Evolutionary conservation across 2,113 vertebrate genomes (phyloP), one percentile per base, ranked within the genome.

Genomic region (Gallinago jamesoni): DNA sequence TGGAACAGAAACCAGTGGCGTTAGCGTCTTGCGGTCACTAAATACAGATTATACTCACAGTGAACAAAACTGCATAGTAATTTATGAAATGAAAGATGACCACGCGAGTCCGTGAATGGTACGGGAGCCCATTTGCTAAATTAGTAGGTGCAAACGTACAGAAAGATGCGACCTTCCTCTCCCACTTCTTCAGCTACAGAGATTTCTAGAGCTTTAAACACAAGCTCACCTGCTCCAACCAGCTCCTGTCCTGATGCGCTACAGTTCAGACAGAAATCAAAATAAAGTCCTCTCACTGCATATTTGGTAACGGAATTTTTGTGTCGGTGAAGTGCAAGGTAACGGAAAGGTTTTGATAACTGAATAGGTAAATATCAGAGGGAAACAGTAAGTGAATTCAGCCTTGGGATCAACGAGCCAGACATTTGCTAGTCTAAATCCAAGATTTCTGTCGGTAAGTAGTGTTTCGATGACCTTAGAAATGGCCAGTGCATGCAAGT

Each of bases 31-130:
- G 96, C 84, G 8, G 94, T 98, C 97, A 98, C 97, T 97, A 98
- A 96, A 96, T 98, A 95, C 74, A 95, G 94, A 96, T 96, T 93
- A 97, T 97, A 96, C 93, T 98, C 98, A 98, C 97, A 98, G 98
- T 98, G 98, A 98, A 97, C 96, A 96, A 97, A 97, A 97, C 98
- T 98, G 98, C 98, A 98, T 98, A 98, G 98, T 97, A 97, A 93
- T 96, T 97, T 77, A 97, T 94, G 96, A 98, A 98, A 98, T 97
- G 93, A 97, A 97, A 96, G 97, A 95, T 93, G 97, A 98, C 96
- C 95, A 97, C 4, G 0, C 76, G 60, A 69, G 27, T 84, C 84
- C 90, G 92, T 76, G 87, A 96, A 88, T 84, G 76, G 96, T 69
- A 87, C 35, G 92, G 93, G 92, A 98, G 90, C 66, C 74, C 94